Evolutionary conservation across 2,113 vertebrate species (phyloP).

Genomic region (Sardina pilchardus): DNA sequence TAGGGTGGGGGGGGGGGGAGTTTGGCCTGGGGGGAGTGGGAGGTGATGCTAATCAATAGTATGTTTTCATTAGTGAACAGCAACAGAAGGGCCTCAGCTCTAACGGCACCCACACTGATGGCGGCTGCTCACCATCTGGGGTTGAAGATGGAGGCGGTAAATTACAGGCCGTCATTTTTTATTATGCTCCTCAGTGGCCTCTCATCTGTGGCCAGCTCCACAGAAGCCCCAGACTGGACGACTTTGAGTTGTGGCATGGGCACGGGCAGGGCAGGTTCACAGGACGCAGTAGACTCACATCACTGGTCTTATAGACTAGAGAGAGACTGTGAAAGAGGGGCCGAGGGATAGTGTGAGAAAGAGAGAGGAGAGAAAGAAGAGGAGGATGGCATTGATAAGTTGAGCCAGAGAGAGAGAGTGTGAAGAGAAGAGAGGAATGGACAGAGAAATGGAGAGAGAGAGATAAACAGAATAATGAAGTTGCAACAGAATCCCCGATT

Average conservation of each 20-base stretch:
- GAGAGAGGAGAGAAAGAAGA: not conserved
- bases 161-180: not conserved
- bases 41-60: slow-evolving; percentile 68
- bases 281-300: not conserved
- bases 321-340: not conserved
- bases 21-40: slow-evolving; percentile 42
- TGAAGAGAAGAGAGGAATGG: not conserved
- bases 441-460: not conserved
- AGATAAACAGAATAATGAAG: not conserved
- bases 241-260: not conserved
- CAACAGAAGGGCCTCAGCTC: slow-evolving; percentile 35
- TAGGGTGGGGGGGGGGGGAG: slow-evolving; percentile 43
- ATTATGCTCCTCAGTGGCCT: not conserved
- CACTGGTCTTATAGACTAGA: not conserved
- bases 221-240: not conserved
- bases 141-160: slow-evolving; percentile 25
- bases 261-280: not conserved
- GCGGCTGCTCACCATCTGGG: slow-evolving; percentile 26
- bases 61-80: slow-evolving; percentile 63
- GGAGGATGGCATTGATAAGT: too few relatives aligned
- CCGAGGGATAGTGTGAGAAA: not conserved
- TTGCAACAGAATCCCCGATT: too few relatives aligned
- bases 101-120: slow-evolving; percentile 33
- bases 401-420: not conserved
- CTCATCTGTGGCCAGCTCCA: not conserved